Evolutionary conservation across 2,888 invertebrate genomes (phyloP), one percentile per base, ranked within the genome.

Genomic region (Heteropelma amictum): DNA sequence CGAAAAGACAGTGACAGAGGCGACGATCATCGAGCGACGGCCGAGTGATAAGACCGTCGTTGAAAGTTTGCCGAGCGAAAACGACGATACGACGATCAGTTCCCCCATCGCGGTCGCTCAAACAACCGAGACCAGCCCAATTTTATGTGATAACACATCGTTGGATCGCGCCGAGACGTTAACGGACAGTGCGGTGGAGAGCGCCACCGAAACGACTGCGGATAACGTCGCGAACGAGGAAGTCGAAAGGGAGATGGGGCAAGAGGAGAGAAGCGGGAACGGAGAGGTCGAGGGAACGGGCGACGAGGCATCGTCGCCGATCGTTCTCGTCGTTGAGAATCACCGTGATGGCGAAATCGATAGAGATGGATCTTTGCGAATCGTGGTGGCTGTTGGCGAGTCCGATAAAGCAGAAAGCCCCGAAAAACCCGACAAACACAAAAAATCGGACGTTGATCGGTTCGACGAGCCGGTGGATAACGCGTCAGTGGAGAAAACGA

Each of bases 1-100:
- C 85, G 89, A 33, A 33, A 26, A 89, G 88, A 79, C 89, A 87
- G 74, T 77, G 89, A 10, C 10, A 1, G 10, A 8, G 21, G 21
- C 21, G 3, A 21, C 45, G 10, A 40, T 1, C 87, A 61, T 26
- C 74, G 63, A 12, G 42, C 30, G 40, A 71, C 23, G 28, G 82
- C 61, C 56, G 38, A 75, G 33, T 47, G 45, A 38, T 58, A 64
- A 53, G 47, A 45, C 21, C 28, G n/a, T 28, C 17, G 33, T 40
- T 40, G 0, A 58, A 42, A 7, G 56, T 40, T 56, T 23, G 21
- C 26, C 6, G 35, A 17, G 14, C 14, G 17, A 17, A 19, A 2
- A 30, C 17, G 19, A 30, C n/a, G n/a, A 3, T 26, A 3, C 5
- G n/a, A n/a, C 17, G 10, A 28, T 42, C 6, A 6, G 23, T 2